These are phyloP conservation scores for Nipponacmea schrenckii DNA, from an alignment of 2,888 invertebrate species.

Conservation along the genomic window DNA sequence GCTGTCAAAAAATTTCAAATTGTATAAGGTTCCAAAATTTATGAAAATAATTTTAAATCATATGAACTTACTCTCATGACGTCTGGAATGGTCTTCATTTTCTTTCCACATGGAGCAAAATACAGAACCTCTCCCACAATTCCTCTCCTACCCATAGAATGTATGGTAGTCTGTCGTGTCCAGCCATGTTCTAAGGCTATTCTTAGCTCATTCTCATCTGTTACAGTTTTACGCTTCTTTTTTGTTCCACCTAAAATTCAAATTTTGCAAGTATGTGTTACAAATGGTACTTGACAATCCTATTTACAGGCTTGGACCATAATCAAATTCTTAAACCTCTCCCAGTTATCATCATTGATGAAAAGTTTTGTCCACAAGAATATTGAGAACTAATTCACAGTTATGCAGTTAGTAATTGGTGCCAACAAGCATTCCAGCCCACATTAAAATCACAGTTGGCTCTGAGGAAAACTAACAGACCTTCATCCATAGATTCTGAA, in stretches of 20 bases:
- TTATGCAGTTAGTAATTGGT: too few relatives aligned
- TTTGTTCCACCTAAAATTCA: slow-evolving; percentile 21
- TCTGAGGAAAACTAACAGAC: not conserved
- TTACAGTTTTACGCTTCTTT: slow-evolving; percentile 64
- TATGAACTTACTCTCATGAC: slow-evolving; percentile 65
- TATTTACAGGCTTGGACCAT: not conserved
- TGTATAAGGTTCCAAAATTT: too few relatives aligned
- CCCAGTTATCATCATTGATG: too few relatives aligned
- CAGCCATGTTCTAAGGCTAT: slow-evolving; percentile 81
- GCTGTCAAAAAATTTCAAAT: too few relatives aligned
- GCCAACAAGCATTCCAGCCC: too few relatives aligned
- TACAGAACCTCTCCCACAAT: slow-evolving; percentile 86
- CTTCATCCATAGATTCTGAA: slow-evolving; percentile 1
- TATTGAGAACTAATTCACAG: too few relatives aligned
- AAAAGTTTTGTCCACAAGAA: too few relatives aligned
- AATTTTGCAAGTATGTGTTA: too few relatives aligned
- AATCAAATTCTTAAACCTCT: not conserved
- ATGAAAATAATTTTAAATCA: too few relatives aligned
- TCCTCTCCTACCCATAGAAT: slow-evolving; percentile 80
- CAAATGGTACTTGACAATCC: not conserved
- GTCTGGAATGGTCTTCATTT: slow-evolving; percentile 75
- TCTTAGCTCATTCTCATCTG: slow-evolving; percentile 74
- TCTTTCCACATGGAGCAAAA: slow-evolving; percentile 77
- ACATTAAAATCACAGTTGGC: too few relatives aligned
- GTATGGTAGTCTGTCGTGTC: slow-evolving; percentile 91